Percentiles rank a stretch among this genome's conserved stretches.
phyloP scores from a whole-genome alignment of 2,888 invertebrate species.

The Zaprionus bogoriensis region DNA sequence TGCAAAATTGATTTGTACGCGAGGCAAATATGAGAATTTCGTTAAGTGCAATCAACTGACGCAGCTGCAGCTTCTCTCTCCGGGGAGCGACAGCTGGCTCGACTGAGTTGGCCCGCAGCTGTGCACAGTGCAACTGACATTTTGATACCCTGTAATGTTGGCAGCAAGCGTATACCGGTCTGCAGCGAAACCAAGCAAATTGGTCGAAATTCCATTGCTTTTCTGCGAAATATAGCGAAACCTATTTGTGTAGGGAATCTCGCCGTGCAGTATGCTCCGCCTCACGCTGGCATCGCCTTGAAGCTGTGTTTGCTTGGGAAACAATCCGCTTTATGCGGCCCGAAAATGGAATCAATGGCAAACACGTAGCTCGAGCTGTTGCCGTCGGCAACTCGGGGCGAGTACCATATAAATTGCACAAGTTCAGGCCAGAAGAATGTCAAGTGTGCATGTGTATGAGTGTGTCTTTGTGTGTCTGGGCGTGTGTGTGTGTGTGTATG shows the following conservation, averaged over 20 bases:
- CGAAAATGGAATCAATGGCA: conserved; percentile 43
- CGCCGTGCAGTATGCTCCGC: background rate
- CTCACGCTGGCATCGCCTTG: background rate
- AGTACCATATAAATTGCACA: conserved; percentile 28
- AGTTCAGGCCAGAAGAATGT: conserved; percentile 33
- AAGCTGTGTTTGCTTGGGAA: background rate
- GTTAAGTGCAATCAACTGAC: conserved; percentile 10
- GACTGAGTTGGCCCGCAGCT: background rate
- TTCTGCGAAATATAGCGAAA: too few species aligned
- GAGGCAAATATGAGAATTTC: background rate
- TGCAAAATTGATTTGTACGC: conserved; percentile 5
- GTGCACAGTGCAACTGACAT: background rate
- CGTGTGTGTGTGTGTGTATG: background rate
- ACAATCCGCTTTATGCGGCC: conserved; percentile 13
- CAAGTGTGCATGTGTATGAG: conserved; percentile 19
- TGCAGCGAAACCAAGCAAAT: too few species aligned
- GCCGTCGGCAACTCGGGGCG: conserved; percentile 1
- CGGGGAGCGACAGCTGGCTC: too few species aligned
- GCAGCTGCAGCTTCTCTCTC: background rate
- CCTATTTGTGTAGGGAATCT: background rate
- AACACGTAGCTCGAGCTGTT: conserved; percentile 21
- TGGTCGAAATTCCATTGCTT: too few species aligned
- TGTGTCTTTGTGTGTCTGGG: background rate
- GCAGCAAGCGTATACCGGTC: too few species aligned
- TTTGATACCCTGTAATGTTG: background rate